Percentiles rank a stretch among this genome's conserved stretches.
Conservation (phyloP, 2,888 invertebrate species). For the Villa cingulata region DNA sequence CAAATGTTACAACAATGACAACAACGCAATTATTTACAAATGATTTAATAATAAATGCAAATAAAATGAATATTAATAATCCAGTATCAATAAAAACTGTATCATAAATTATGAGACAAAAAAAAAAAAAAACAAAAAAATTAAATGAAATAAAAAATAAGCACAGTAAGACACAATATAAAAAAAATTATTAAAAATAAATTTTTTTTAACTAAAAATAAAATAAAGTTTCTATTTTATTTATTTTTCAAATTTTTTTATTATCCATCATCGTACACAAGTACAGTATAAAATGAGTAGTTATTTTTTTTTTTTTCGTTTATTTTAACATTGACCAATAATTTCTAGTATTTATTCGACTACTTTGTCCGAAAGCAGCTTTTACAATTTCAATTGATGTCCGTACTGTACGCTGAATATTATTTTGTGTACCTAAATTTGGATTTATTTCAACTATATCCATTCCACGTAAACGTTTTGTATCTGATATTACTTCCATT, state of each 20-base stretch:
- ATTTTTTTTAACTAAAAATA: no score
- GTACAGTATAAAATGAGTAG: no score
- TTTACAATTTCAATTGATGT: constrained; percentile 64
- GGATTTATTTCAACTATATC: constrained; percentile 92
- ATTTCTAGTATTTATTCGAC: not conserved
- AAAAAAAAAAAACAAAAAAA: no score
- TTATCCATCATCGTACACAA: no score
- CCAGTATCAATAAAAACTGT: not conserved
- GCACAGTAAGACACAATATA: no score
- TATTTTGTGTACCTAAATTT: constrained; percentile 51
- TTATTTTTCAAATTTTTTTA: not conserved
- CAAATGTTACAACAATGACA: no score
- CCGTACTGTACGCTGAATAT: constrained; percentile 55
- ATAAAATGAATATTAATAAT: constrained; percentile 1
- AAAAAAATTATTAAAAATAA: no score
- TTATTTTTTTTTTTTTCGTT: not conserved
- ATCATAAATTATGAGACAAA: not conserved
- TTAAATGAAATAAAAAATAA: not conserved
- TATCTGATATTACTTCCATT: constrained; percentile 61
- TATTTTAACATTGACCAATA: not conserved
- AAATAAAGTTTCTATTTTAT: no score
- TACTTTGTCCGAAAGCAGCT: constrained; percentile 39
- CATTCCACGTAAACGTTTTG: constrained; percentile 61
- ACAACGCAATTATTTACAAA: not conserved
- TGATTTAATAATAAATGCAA: constrained; percentile 4